Conservation (phyloP, 2,113 vertebrate species). For the Pimephales promelas region DNA sequence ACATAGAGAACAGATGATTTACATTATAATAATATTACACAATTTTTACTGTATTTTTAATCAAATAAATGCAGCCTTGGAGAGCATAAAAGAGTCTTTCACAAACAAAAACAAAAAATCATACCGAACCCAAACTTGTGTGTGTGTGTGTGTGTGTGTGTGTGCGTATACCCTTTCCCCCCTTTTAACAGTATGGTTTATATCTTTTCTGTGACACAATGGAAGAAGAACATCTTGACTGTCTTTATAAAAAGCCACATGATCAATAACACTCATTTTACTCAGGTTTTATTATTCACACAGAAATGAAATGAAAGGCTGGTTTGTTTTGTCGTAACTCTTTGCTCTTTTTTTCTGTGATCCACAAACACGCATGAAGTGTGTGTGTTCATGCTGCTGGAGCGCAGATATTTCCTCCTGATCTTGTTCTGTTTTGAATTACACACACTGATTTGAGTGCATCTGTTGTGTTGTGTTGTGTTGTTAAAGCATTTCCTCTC, state of each 20-base stretch:
- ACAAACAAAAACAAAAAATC: not conserved
- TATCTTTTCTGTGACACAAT: no score
- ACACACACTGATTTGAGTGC: conserved; percentile 14
- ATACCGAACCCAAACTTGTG: not conserved
- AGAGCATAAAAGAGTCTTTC: not conserved
- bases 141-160: no score
- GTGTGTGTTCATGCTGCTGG: not conserved
- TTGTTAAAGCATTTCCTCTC: conserved; percentile 57
- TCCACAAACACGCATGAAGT: not conserved
- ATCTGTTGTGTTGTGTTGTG: conserved; percentile 36
- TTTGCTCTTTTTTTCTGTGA: not conserved
- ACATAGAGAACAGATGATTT: no score
- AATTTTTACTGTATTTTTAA: not conserved
- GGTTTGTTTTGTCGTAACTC: not conserved
- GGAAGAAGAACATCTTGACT: not conserved
- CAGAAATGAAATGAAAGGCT: not conserved
- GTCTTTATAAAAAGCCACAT: not conserved
- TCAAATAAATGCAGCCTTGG: not conserved
- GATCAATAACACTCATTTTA: not conserved
- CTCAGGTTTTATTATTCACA: not conserved
- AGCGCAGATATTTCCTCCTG: not conserved
- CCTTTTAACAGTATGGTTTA: not conserved
- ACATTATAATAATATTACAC: no score
- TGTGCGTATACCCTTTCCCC: no score
- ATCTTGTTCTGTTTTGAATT: conserved; percentile 27